A percentile compares a stretch with the other conserved stretches of the same genome.
phyloP scores from a whole-genome alignment of 1,140 invertebrate species.

The Eciton burchellii region DNA sequence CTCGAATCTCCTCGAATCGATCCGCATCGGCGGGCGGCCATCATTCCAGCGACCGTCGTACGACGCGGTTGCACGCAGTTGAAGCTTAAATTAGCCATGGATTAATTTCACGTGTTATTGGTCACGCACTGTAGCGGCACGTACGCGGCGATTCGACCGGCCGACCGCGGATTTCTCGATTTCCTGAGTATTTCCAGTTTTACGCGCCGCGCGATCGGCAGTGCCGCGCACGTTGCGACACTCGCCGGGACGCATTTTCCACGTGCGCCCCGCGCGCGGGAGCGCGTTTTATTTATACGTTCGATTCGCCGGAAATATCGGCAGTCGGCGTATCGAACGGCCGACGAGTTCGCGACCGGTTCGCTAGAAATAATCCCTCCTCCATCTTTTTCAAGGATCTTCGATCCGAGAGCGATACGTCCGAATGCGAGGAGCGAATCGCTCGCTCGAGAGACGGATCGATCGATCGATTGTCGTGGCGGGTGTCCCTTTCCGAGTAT shows the following conservation, averaged over 20 bases:
- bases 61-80: neutral
- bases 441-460: neutral
- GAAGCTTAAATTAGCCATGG: constrained; percentile 23
- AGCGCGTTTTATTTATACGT: too few relatives aligned
- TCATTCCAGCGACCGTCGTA: constrained; percentile 6
- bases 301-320: too few relatives aligned
- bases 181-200: neutral
- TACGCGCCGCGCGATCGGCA: neutral
- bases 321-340: neutral
- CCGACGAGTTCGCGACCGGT: neutral
- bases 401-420: too few relatives aligned
- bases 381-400: too few relatives aligned
- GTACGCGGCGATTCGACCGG: neutral
- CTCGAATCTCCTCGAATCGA: constrained; percentile 1
- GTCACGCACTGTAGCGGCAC: neutral
- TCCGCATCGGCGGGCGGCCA: neutral
- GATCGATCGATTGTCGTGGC: too few relatives aligned
- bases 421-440: too few relatives aligned
- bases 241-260: neutral
- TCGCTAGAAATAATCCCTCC: neutral
- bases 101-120: constrained; percentile 36
- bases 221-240: neutral
- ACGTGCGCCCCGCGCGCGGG: neutral
- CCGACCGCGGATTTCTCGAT: neutral
- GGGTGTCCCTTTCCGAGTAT: too few relatives aligned